Percentiles rank a stretch among this genome's conserved stretches.
phyloP scores from a whole-genome alignment of 2,113 vertebrate species.

The Psophia crepitans region DNA sequence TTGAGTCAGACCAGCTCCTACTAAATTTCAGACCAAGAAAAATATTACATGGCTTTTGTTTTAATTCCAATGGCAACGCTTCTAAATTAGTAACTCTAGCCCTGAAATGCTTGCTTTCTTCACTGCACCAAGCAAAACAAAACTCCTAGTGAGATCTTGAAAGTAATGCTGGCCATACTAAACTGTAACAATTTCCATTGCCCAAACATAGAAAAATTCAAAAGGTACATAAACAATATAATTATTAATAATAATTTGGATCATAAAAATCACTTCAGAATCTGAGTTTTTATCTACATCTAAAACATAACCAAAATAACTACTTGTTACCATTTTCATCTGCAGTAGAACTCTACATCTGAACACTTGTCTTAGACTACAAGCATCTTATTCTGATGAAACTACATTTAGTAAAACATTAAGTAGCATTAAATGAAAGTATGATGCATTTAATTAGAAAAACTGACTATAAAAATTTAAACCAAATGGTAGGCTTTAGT shows the following conservation, averaged over 20 bases:
- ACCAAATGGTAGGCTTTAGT: not conserved
- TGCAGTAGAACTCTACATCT: not conserved
- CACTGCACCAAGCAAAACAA: slow-evolving; percentile 1
- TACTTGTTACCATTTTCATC: not conserved
- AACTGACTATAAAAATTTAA: not conserved
- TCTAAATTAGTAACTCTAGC: not conserved
- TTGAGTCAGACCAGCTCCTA: not conserved
- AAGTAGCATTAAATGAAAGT: not conserved
- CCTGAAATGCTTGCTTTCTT: not conserved
- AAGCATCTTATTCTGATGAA: not conserved
- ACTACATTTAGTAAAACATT: not conserved
- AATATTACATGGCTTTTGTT: not conserved
- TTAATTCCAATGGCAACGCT: not conserved
- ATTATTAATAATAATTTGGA: not conserved
- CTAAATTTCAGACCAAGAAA: not conserved
- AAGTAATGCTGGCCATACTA: not conserved
- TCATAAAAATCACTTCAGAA: not conserved
- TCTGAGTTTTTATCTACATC: not conserved
- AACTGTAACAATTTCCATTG: not conserved
- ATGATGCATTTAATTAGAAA: not conserved
- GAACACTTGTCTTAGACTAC: not conserved
- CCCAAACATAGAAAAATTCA: not conserved
- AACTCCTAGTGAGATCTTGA: not conserved
- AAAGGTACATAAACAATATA: not conserved
- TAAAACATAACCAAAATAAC: not conserved